A percentile compares a stretch with the other conserved stretches of the same genome.
phyloP scores from a whole-genome alignment of 2,888 invertebrate genomes.

The Drosophila buzzatii region DNA sequence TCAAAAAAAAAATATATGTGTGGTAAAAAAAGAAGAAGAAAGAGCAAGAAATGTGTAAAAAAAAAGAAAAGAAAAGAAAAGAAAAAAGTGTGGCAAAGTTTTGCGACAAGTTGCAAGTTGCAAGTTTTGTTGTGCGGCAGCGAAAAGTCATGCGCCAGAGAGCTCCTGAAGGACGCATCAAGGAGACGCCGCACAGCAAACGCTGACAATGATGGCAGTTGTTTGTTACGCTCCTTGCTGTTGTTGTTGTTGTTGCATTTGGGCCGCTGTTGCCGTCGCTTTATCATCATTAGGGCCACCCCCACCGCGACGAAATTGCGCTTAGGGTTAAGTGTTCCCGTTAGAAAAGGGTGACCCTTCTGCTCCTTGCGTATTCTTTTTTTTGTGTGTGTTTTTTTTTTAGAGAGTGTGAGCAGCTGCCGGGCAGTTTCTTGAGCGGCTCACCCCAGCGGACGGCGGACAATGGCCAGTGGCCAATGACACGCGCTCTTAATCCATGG shows the following conservation, averaged over 20 bases:
- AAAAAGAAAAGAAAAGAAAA: neutral
- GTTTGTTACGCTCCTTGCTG: conserved; percentile 53
- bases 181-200: conserved; percentile 71
- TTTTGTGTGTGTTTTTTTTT: neutral
- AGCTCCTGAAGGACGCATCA: conserved; percentile 84
- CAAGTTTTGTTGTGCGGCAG: conserved; percentile 53
- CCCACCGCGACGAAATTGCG: conserved; percentile 54
- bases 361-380: neutral
- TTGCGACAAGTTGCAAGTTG: conserved; percentile 65
- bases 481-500: conserved; percentile 67
- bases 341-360: conserved; percentile 55
- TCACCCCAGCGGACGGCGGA: conserved; percentile 12
- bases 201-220: conserved; percentile 62
- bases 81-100: conserved; percentile 58
- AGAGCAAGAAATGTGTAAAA: conserved; percentile 9
- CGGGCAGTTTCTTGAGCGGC: conserved; percentile 27
- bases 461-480: conserved; percentile 37
- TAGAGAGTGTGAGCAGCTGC: conserved; percentile 47
- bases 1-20: neutral
- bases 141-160: conserved; percentile 80
- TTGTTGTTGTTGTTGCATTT: conserved; percentile 28
- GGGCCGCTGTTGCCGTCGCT: conserved; percentile 50
- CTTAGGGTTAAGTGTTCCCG: conserved; percentile 80
- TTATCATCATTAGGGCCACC: conserved; percentile 76
- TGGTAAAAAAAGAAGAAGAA: conserved; percentile 3